A percentile compares a stretch with the other conserved stretches of the same genome.
Evolutionary conservation across 2,888 invertebrate genomes (phyloP).

Genomic region (Diarsia dahlii): DNA sequence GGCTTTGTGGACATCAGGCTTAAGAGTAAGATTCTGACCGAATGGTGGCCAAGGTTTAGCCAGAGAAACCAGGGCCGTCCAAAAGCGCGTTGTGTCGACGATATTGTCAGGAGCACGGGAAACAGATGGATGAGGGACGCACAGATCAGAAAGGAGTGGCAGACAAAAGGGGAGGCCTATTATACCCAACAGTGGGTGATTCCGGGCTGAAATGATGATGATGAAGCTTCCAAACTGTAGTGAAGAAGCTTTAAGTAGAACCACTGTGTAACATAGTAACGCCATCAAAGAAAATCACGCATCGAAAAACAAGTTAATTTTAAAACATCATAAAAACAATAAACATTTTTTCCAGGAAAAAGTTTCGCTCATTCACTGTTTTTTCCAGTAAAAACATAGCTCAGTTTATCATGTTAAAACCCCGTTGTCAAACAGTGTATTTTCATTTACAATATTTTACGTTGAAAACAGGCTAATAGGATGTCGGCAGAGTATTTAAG

Average conservation of each 20-base stretch:
- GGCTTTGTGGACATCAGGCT: no score
- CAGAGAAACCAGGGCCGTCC: no score
- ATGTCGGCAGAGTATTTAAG: slow-evolving; percentile 54
- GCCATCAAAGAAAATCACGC: background rate
- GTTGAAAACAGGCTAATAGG: slow-evolving; percentile 52
- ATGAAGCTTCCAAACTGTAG: background rate
- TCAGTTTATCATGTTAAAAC: slow-evolving; percentile 27
- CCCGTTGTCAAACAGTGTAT: slow-evolving; percentile 34
- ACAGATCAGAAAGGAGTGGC: no score
- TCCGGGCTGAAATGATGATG: no score
- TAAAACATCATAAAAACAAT: background rate
- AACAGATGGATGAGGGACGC: no score
- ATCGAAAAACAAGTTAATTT: background rate
- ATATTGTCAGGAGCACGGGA: no score
- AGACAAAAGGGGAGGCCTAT: no score
- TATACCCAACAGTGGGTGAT: no score
- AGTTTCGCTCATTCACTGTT: background rate
- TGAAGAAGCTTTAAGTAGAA: no score
- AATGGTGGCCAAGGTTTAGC: no score
- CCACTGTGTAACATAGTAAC: background rate
- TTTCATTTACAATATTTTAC: slow-evolving; percentile 52
- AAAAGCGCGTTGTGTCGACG: no score
- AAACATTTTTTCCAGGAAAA: slow-evolving; percentile 3
- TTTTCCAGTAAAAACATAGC: slow-evolving; percentile 34
- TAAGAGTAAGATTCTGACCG: no score